phyloP scores from a whole-genome alignment of 1,140 invertebrate species.

The Rhynchophorus ferrugineus region DNA sequence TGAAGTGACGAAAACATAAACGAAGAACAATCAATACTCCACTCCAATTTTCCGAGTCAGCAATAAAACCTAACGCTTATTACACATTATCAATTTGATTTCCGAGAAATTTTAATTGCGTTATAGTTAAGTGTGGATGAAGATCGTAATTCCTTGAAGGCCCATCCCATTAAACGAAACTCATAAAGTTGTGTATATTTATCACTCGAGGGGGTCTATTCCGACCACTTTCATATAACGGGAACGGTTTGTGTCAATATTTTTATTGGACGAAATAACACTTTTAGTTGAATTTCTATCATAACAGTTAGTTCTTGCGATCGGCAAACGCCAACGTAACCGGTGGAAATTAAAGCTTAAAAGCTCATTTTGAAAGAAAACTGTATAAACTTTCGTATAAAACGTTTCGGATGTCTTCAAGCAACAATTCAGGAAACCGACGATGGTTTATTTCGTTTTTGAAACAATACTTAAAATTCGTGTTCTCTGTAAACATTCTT shows the following conservation, averaged over 20 bases:
- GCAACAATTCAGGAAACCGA: too few species aligned
- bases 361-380: neutral
- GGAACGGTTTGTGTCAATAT: slow-evolving; percentile 10
- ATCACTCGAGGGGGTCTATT: neutral
- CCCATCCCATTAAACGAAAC: slow-evolving; percentile 5
- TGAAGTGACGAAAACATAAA: too few species aligned
- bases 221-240: neutral
- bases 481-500: too few species aligned
- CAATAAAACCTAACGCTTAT: too few species aligned
- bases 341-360: neutral
- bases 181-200: slow-evolving; percentile 14
- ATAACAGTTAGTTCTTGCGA: slow-evolving; percentile 9
- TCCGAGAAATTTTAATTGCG: slow-evolving; percentile 11
- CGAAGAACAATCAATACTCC: too few species aligned
- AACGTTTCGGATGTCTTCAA: too few species aligned
- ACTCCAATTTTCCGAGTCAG: too few species aligned
- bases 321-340: neutral
- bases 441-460: too few species aligned
- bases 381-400: too few species aligned
- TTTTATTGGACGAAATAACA: slow-evolving; percentile 14
- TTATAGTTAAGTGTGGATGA: slow-evolving; percentile 5
- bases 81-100: slow-evolving; percentile 3
- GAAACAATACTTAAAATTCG: too few species aligned
- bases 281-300: slow-evolving; percentile 8
- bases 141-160: slow-evolving; percentile 8